Percentiles rank a stretch among this genome's conserved stretches.
Conservation (phyloP, 2,797 vertebrate genomes). For the Thaleichthys pacificus region DNA sequence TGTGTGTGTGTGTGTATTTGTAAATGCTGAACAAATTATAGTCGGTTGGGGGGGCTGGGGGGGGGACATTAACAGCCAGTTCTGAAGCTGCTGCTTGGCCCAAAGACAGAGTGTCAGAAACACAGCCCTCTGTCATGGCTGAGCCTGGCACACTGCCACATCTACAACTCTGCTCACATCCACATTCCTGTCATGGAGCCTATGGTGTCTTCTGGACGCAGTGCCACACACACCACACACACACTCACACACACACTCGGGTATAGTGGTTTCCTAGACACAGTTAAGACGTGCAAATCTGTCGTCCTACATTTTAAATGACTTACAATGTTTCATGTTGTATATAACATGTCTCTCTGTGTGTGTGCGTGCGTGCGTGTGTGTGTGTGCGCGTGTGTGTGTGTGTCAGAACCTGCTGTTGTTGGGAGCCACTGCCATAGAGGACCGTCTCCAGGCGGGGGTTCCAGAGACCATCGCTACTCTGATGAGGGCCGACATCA, state of each 20-base stretch:
- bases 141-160: too few relatives aligned
- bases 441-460: constrained; percentile 91
- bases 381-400: constrained; percentile 12
- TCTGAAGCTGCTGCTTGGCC: constrained; percentile 49
- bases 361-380: constrained; percentile 23
- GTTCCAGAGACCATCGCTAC: constrained; percentile 96
- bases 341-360: neutral
- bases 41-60: too few relatives aligned
- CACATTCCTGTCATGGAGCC: neutral
- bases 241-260: neutral
- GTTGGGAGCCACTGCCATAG: constrained; percentile 94
- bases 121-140: neutral
- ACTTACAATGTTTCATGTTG: too few relatives aligned
- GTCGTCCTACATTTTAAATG: too few relatives aligned
- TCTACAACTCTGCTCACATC: too few relatives aligned
- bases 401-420: constrained; percentile 84
- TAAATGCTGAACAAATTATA: neutral
- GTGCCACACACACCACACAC: constrained; percentile 11
- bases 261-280: too few relatives aligned
- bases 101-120: constrained; percentile 34
- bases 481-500: constrained; percentile 91
- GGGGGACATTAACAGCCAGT: constrained; percentile 42
- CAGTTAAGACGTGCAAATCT: neutral
- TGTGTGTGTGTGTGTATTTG: constrained; percentile 50
- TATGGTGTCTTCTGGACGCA: constrained; percentile 34